Evolutionary conservation across 2,888 invertebrate genomes (phyloP).

Genomic region (Adineta ricciae): DNA sequence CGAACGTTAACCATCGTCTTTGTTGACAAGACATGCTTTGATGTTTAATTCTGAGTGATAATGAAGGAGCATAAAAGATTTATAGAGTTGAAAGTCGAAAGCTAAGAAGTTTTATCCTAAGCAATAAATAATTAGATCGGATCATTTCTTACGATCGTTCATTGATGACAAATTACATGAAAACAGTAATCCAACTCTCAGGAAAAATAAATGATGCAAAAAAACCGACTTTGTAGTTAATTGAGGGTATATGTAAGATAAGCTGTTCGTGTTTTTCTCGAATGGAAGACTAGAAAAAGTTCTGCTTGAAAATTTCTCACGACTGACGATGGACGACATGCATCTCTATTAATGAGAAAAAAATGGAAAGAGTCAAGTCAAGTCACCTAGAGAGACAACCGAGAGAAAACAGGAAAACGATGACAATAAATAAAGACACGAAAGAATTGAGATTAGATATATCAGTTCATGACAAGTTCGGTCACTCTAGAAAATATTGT

Average conservation of each 20-base stretch:
- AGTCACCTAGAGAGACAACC: background rate
- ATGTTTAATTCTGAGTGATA: no score
- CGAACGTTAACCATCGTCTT: no score
- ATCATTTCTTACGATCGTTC: background rate
- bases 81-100: no score
- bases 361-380: background rate
- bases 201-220: background rate
- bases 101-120: no score
- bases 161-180: no score
- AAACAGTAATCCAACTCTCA: background rate
- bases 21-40: no score
- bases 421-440: background rate
- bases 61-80: no score
- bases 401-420: background rate
- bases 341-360: background rate
- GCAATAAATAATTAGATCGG: no score
- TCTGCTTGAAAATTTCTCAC: background rate
- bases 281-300: background rate
- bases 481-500: background rate
- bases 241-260: background rate
- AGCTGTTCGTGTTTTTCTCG: background rate
- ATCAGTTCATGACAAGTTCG: background rate
- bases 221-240: background rate
- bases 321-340: background rate
- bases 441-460: no score